phyloP scores from a whole-genome alignment of 2,888 invertebrate genomes.

The Athripsodes cinereus region DNA sequence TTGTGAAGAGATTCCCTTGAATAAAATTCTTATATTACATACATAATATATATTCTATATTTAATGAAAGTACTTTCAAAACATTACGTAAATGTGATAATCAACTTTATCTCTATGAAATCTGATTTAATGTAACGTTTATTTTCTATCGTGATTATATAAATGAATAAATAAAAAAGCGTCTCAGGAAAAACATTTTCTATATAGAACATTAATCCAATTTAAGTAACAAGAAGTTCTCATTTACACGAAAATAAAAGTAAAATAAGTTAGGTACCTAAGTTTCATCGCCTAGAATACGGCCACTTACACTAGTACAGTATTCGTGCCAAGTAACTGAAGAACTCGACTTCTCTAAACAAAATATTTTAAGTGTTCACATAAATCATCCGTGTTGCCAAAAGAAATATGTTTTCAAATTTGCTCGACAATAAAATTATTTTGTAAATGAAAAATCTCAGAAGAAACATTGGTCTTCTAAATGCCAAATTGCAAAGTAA shows the following conservation, averaged over 20 bases:
- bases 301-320: neutral
- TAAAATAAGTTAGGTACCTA: neutral
- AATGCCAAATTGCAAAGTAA: too few species aligned
- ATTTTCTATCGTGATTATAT: too few species aligned
- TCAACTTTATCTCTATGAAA: too few species aligned
- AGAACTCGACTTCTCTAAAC: neutral
- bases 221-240: neutral
- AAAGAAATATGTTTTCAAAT: slow-evolving; percentile 1
- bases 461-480: neutral
- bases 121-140: too few species aligned
- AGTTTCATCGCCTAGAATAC: neutral
- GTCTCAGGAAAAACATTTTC: too few species aligned
- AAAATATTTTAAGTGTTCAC: slow-evolving; percentile 1
- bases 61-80: too few species aligned
- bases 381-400: slow-evolving; percentile 1
- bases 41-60: too few species aligned
- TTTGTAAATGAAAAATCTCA: neutral
- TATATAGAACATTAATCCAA: neutral
- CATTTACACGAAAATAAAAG: slow-evolving; percentile 2
- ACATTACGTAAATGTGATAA: too few species aligned
- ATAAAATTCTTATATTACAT: too few species aligned
- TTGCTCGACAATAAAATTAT: neutral
- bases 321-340: neutral
- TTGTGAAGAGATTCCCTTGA: too few species aligned
- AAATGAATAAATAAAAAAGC: too few species aligned